phyloP scores from a whole-genome alignment of 2,797 vertebrate species.

The Micromesistius poutassou region DNA sequence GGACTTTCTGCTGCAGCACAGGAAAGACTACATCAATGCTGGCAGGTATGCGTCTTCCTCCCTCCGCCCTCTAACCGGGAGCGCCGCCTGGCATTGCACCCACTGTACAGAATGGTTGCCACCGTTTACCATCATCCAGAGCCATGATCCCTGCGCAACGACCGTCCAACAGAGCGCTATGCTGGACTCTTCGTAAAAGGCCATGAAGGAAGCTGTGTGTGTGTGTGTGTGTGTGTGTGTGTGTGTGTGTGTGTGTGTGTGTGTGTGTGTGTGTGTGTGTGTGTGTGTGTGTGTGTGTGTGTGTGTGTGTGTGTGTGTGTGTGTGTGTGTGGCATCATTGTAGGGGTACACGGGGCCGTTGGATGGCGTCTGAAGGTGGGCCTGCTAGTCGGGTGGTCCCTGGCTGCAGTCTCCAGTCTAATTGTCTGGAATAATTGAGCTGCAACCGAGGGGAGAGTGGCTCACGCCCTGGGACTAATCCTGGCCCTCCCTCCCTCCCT shows the following conservation, averaged over 20 bases:
- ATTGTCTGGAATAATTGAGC: constrained; percentile 75
- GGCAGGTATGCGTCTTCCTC: constrained; percentile 76
- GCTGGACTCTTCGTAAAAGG: not conserved
- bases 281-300: constrained; percentile 3
- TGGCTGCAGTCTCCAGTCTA: constrained; percentile 63
- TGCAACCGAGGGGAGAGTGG: constrained; percentile 68
- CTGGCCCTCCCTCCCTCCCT: constrained; percentile 50
- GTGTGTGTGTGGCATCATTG: constrained; percentile 8
- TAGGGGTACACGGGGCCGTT: constrained; percentile 1
- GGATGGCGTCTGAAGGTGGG: constrained; percentile 61
- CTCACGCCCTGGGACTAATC: constrained; percentile 68
- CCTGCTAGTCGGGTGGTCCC: constrained; percentile 66
- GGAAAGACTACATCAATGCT: constrained; percentile 94
- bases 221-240: not conserved
- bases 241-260: not conserved
- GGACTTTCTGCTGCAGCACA: constrained; percentile 94
- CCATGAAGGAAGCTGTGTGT: not conserved
- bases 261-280: constrained; percentile 3
- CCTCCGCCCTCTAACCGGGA: not conserved
- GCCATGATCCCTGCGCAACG: too few species aligned
- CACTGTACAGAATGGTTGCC: not conserved
- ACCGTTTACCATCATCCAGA: too few species aligned
- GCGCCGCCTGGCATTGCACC: constrained; percentile 14
- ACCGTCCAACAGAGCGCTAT: not conserved
- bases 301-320: not conserved